Base-by-base conservation (phyloP, 2,888 invertebrate genomes). In the Hydrotaea cyrtoneurina region DNA sequence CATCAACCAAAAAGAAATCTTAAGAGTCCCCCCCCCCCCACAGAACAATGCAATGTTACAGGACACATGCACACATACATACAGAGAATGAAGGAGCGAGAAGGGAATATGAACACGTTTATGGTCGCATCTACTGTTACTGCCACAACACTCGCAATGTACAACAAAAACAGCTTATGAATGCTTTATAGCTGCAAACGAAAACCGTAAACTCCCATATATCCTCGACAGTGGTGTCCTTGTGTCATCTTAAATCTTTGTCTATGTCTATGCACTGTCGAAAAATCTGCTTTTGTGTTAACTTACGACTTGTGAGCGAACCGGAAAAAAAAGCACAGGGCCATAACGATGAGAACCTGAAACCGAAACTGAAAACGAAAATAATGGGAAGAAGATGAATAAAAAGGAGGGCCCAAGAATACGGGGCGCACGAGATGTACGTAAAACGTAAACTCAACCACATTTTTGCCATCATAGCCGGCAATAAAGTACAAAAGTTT, bases 401-500 rank as follows among this genome's bases (percentile, higher is more conserved):
- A 31, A 31, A 31, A 31, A 31, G 31, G 31, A 31, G 31, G 31
- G 31, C 31, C 31, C 2, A 31, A 31, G 31, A 31, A 31, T 4
- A 31, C 31, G 31, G 7, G 43, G 4, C 13, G 43, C 1, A 17
- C 10, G 11, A 21, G 59, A 59, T 13, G 59, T 43, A 78, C 79
- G 55, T 83, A 83, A 64, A 77, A 80, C 78, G 84, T 82, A 80
- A 82, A 83, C 80, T 81, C 79, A 84, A 86, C 87, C 86, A 83
- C 86, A 86, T 80, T 86, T 86, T 83, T 75, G 78, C 80, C 86
- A 86, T 87, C 87, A 87, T 83, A 82, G 84, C 83, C 76, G 78
- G 82, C 83, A 84, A 84, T 86, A 86, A 87, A 86, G 88, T 86
- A 87, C 87, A 89, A 91, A 90, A 90, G 88, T 91, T 90, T 89